Evolutionary conservation across 2,888 invertebrate genomes (phyloP).

Genomic region (Syrista parreyssii): DNA sequence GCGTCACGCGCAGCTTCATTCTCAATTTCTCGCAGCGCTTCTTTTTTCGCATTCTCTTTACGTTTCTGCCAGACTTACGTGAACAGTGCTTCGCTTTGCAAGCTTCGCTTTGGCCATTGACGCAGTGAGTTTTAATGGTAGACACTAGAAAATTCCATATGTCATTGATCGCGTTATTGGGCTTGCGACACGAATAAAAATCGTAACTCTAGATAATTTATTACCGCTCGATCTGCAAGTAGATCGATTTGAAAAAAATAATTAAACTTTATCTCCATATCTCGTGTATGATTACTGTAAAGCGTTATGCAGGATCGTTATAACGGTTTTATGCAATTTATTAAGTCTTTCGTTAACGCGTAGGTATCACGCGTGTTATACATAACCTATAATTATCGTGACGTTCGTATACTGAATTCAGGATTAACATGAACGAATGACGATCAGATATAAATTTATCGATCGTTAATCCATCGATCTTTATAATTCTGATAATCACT

Average conservation of each 20-base stretch:
- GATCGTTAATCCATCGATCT: not conserved
- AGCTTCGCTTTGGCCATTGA: not conserved
- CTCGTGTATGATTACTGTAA: not conserved
- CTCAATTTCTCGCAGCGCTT: not conserved
- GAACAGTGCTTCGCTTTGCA: not conserved
- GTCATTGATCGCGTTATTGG: not conserved
- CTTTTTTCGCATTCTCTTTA: constrained; percentile 5
- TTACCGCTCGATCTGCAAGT: not conserved
- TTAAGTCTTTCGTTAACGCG: not conserved
- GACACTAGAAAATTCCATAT: not conserved
- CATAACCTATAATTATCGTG: not conserved
- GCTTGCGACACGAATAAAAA: no score
- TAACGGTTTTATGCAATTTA: not conserved
- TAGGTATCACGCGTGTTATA: not conserved
- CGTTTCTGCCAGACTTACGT: not conserved
- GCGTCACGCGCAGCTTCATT: not conserved
- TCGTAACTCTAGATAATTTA: not conserved
- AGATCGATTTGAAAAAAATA: not conserved
- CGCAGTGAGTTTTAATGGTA: not conserved
- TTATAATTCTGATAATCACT: not conserved
- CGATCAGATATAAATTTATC: not conserved
- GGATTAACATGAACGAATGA: not conserved
- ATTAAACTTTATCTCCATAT: not conserved
- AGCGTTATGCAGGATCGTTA: not conserved
- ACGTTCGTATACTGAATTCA: not conserved